These are phyloP conservation scores for Cotesia vestalis DNA, from an alignment of 1,140 invertebrate species.

Conservation along the genomic window DNA sequence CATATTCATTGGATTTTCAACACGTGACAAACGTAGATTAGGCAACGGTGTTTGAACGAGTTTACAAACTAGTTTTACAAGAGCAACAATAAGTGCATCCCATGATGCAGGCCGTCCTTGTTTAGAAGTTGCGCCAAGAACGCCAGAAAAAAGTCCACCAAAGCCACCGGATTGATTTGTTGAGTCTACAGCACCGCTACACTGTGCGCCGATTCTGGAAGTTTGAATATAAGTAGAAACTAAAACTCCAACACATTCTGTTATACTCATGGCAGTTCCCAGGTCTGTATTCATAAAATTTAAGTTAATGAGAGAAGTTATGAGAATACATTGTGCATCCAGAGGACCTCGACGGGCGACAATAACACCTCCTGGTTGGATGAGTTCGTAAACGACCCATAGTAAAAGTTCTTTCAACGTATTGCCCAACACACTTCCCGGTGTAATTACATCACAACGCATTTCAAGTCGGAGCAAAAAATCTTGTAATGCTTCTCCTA, in stretches of 20 bases:
- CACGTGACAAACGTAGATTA: conserved; percentile 39
- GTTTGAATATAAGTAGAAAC: conserved; percentile 60
- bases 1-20: conserved; percentile 48
- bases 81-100: conserved; percentile 74
- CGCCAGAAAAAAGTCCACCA: conserved; percentile 74
- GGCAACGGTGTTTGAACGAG: conserved; percentile 76
- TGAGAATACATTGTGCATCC: conserved; percentile 81
- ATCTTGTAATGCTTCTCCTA: conserved; percentile 78
- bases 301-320: conserved; percentile 73
- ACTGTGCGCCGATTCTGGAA: conserved; percentile 57
- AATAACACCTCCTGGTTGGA: conserved; percentile 76
- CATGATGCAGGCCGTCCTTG: conserved; percentile 71
- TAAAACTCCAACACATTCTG: conserved; percentile 74
- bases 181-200: conserved; percentile 55
- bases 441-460: conserved; percentile 73
- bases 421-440: conserved; percentile 68
- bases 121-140: conserved; percentile 71
- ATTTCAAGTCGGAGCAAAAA: conserved; percentile 76
- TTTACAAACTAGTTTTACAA: conserved; percentile 75
- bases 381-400: conserved; percentile 76
- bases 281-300: conserved; percentile 76
- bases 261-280: conserved; percentile 77
- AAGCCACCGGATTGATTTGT: conserved; percentile 63
- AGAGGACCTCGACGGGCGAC: conserved; percentile 78
- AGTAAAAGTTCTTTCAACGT: conserved; percentile 76